A percentile compares a stretch with the other conserved stretches of the same genome.
Conservation (phyloP, 2,797 vertebrate genomes). For the Sebastes hubbsi region DNA sequence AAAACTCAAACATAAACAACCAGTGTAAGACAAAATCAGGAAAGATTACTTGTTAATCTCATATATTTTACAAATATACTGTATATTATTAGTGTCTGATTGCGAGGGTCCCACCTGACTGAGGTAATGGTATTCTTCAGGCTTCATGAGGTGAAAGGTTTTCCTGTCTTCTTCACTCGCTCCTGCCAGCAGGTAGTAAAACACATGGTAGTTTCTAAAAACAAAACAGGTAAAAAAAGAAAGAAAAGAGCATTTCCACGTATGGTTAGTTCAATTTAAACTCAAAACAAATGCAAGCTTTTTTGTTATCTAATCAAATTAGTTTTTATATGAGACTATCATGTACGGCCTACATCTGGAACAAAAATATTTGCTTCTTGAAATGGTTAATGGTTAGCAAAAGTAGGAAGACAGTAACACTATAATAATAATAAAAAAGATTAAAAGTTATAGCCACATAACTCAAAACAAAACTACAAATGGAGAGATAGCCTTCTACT, state of each 20-base stretch:
- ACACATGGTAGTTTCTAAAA: slow-evolving; percentile 97
- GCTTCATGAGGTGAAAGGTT: slow-evolving; percentile 93
- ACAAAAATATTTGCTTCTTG: background rate
- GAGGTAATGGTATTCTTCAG: slow-evolving; percentile 98
- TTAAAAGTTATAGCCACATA: background rate
- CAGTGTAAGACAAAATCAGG: background rate
- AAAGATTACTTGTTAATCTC: background rate
- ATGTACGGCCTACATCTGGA: too few species aligned
- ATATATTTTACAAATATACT: rapidly evolving
- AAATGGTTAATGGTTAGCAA: background rate
- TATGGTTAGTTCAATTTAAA: background rate
- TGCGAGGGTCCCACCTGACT: slow-evolving; percentile 88
- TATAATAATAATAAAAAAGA: background rate
- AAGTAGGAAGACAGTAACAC: background rate
- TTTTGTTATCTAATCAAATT: background rate
- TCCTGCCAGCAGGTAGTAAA: slow-evolving; percentile 99
- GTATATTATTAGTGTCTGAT: background rate
- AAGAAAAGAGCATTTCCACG: background rate
- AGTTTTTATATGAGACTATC: too few species aligned
- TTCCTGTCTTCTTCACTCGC: slow-evolving; percentile 93
- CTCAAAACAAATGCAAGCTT: background rate
- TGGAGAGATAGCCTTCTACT: background rate
- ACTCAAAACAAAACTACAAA: background rate
- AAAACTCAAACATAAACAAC: background rate
- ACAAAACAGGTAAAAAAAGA: background rate